Evolutionary conservation across 2,797 vertebrate genomes (phyloP), one percentile per base, ranked within the genome.

Genomic region (Synaphobranchus kaupii): DNA sequence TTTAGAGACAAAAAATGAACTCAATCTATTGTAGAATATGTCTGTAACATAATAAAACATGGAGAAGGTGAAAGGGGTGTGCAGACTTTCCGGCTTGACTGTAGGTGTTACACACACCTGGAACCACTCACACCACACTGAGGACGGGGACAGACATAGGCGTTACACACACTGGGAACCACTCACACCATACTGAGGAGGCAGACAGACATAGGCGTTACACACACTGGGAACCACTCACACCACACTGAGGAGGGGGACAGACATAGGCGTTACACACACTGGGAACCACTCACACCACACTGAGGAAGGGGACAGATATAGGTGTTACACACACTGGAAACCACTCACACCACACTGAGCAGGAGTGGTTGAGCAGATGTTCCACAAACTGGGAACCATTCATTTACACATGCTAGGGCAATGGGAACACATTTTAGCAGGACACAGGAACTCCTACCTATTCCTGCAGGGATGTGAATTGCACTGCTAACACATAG

Each of bases 91-190:
- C n/a, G n/a, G n/a, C n/a, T n/a, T n/a, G n/a, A n/a, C n/a, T n/a
- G n/a, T n/a, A n/a, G n/a, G n/a, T n/a, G n/a, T n/a, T 56, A 56
- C 54, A 90, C 86, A 88, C 88, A 89, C n/a, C 12, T 10, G 28
- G 66, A 71, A 73, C 31, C 68, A 73, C 68, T 31, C 28, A 73
- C 68, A 73, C 28, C 88, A 92, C 91, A 73, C 98, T 98, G 91
- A 25, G 34, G 89, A 86, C 0, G 56, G 87, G 83, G 15, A 56
- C 34, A 44, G 39, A 47, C n/a, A n/a, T 13, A 44, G 28, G 22
- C 10, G 50, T 83, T 50, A 66, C 68, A 68, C 52, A 84, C 25
- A 88, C 15, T 4, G 4, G 34, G 34, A 44, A 44, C 34, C 34
- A 78, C 31, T 78, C 73, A 22, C 34, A 28, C 25, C 25, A 25